phyloP scores from a whole-genome alignment of 2,797 vertebrate genomes.

The Sarcophilus harrisii region DNA sequence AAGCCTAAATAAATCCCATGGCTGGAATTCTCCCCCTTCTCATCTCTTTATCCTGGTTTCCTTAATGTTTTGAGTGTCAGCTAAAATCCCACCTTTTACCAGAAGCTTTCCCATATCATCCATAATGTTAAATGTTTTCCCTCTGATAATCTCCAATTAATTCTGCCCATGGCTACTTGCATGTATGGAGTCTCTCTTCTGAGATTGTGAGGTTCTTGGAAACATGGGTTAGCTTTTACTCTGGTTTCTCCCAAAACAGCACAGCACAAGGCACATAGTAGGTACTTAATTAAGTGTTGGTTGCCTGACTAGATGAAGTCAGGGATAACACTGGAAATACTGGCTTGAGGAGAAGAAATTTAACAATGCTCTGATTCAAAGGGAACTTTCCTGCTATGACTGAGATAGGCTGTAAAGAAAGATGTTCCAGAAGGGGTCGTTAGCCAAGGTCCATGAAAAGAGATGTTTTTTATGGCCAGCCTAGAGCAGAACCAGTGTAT shows the following conservation, averaged over 20 bases:
- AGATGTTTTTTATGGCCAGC: conserved; percentile 59
- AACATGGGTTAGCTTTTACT: neutral
- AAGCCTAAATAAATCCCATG: neutral
- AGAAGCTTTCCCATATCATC: neutral
- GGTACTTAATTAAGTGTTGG: neutral
- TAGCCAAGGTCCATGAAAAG: conserved; percentile 62
- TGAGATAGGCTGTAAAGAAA: conserved; percentile 59
- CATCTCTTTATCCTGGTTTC: neutral
- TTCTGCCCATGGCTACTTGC: neutral
- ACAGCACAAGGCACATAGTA: conserved; percentile 12
- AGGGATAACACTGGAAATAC: conserved; percentile 16
- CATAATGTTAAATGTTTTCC: neutral
- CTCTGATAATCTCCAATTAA: neutral
- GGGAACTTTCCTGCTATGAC: conserved; percentile 30
- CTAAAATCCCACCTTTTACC: neutral
- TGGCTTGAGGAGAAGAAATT: conserved; percentile 24
- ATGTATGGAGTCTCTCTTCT: neutral
- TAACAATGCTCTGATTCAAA: conserved; percentile 16
- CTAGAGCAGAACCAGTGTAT: conserved; percentile 51
- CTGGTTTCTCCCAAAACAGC: neutral
- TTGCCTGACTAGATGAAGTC: conserved; percentile 12
- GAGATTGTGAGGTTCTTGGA: neutral
- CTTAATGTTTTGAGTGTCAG: neutral
- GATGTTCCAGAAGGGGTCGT: conserved; percentile 41
- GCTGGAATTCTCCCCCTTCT: neutral